These are phyloP conservation scores for Rapana venosa DNA, from an alignment of 2,888 invertebrate species.

Conservation along the genomic window DNA sequence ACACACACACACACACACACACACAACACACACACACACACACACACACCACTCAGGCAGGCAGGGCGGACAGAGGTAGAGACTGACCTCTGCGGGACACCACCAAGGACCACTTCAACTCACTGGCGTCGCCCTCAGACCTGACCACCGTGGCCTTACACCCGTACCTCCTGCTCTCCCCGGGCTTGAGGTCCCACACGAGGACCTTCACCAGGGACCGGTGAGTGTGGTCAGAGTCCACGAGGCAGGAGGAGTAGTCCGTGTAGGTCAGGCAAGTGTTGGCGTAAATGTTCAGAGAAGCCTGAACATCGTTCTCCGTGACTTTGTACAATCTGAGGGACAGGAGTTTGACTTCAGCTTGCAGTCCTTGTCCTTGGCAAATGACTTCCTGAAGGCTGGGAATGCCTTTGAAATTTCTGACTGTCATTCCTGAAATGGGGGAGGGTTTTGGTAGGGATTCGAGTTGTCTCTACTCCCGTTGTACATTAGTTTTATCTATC, in stretches of 20 bases:
- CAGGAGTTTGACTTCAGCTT: constrained; percentile 10
- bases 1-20: neutral
- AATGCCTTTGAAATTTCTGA: constrained; percentile 33
- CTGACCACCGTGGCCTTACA: constrained; percentile 20
- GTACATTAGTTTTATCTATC: neutral
- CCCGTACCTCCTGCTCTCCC: constrained; percentile 33
- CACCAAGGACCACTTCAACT: constrained; percentile 7
- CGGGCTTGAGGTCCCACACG: constrained; percentile 18
- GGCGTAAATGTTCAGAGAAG: constrained; percentile 8
- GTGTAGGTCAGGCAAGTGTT: constrained; percentile 22
- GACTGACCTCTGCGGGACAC: constrained; percentile 29
- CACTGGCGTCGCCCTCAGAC: constrained; percentile 2
- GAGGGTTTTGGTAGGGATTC: neutral
- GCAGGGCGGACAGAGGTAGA: neutral
- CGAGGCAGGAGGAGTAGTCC: constrained; percentile 22
- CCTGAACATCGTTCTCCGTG: neutral
- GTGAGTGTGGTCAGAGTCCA: constrained; percentile 7
- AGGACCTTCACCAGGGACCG: constrained; percentile 25
- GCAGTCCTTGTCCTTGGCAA: constrained; percentile 14
- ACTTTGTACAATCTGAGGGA: constrained; percentile 1
- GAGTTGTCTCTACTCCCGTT: too few relatives aligned
- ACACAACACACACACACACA: constrained; percentile 9
- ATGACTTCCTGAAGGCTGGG: constrained; percentile 39
- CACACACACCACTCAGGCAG: neutral
- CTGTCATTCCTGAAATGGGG: constrained; percentile 34